phyloP scores from a whole-genome alignment of 2,888 invertebrate genomes.

The Deroplatys truncata region DNA sequence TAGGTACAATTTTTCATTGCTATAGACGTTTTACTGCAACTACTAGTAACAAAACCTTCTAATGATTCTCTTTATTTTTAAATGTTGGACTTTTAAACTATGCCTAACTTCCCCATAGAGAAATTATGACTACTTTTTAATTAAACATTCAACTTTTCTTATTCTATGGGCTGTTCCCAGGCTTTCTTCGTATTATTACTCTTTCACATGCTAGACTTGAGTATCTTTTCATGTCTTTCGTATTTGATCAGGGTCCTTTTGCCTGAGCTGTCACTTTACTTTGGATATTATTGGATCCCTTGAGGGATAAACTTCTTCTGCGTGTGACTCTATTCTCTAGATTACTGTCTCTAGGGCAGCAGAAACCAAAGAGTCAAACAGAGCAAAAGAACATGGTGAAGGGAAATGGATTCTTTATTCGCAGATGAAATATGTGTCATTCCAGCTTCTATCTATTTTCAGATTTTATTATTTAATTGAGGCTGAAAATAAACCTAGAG shows the following conservation, averaged over 20 bases:
- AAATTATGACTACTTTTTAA: not conserved
- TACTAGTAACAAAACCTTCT: too few relatives aligned
- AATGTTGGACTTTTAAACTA: too few relatives aligned
- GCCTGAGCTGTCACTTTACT: not conserved
- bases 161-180: not conserved
- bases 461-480: too few relatives aligned
- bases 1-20: too few relatives aligned
- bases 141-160: not conserved
- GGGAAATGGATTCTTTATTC: not conserved
- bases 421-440: not conserved
- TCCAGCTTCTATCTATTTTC: too few relatives aligned
- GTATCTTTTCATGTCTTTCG: not conserved
- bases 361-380: not conserved
- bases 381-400: not conserved
- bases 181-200: not conserved
- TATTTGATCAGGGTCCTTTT: not conserved
- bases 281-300: not conserved
- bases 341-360: not conserved
- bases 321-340: not conserved
- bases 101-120: too few relatives aligned
- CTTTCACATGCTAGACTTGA: not conserved
- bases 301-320: not conserved
- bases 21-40: too few relatives aligned
- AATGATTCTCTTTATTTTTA: too few relatives aligned
- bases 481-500: too few relatives aligned